Evolutionary conservation across 2,113 vertebrate genomes (phyloP).

Genomic region (Todiramphus saurophagus): DNA sequence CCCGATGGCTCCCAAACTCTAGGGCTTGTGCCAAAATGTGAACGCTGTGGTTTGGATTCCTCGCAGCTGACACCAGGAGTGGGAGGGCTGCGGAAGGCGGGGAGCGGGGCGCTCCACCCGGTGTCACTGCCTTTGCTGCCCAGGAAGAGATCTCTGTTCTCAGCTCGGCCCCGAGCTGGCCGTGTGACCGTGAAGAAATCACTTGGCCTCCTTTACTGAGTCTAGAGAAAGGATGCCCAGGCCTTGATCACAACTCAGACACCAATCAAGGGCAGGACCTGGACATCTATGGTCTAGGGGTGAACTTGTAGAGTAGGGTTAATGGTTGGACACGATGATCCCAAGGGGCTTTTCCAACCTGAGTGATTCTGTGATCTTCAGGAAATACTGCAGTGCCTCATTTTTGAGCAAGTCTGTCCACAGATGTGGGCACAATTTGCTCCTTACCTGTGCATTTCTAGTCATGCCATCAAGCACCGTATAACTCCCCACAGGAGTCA

Average conservation of each 20-base stretch:
- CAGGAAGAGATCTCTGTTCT: background rate
- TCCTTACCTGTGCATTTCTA: background rate
- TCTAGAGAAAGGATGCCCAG: background rate
- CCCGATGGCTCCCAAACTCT: background rate
- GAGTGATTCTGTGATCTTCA: background rate
- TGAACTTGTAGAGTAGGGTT: too few relatives aligned
- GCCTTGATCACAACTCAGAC: background rate
- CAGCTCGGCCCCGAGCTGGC: background rate
- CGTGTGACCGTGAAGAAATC: background rate
- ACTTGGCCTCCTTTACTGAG: background rate
- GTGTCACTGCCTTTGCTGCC: background rate
- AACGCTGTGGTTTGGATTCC: background rate
- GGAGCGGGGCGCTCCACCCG: rapidly evolving
- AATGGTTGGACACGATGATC: too few relatives aligned
- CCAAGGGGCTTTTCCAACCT: too few relatives aligned
- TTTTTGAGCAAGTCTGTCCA: background rate
- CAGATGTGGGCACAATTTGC: background rate
- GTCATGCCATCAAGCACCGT: background rate
- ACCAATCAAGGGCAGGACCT: background rate
- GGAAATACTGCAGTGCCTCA: background rate
- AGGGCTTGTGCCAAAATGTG: background rate
- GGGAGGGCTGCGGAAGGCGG: background rate
- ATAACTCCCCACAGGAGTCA: background rate
- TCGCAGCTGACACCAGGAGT: background rate
- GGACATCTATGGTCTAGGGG: too few relatives aligned